phyloP scores from a whole-genome alignment of 2,888 invertebrate species.

The Scelioninae gen. 1 region DNA sequence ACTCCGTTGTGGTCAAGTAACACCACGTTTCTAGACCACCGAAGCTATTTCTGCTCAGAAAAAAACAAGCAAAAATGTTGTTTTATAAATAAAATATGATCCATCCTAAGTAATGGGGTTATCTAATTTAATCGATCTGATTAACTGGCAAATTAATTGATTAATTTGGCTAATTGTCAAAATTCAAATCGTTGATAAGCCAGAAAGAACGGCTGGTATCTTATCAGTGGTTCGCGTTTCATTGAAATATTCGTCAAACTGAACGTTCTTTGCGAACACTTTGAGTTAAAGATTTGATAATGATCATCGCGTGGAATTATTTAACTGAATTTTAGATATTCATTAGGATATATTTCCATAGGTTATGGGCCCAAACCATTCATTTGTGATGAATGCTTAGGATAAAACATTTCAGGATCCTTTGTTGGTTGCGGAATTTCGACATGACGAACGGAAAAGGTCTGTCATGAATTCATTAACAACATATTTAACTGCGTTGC shows the following conservation, averaged over 20 bases:
- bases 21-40: neutral
- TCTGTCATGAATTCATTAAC: constrained; percentile 27
- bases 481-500: constrained; percentile 43
- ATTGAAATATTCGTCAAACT: constrained; percentile 29
- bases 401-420: no score
- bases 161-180: constrained; percentile 10
- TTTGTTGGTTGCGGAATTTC: no score
- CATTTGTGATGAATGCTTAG: no score
- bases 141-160: constrained; percentile 19
- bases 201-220: constrained; percentile 18
- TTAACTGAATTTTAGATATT: no score
- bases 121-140: constrained; percentile 1
- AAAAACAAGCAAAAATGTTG: no score
- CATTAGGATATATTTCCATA: no score
- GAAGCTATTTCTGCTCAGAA: no score
- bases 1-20: neutral
- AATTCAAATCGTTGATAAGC: constrained; percentile 14
- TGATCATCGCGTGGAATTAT: no score
- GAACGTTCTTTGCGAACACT: neutral
- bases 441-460: no score
- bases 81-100: no score
- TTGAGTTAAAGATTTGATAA: neutral
- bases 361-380: no score
- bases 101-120: no score
- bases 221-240: constrained; percentile 9